Conservation (phyloP, 2,797 vertebrate species). For the Molothrus ater region DNA sequence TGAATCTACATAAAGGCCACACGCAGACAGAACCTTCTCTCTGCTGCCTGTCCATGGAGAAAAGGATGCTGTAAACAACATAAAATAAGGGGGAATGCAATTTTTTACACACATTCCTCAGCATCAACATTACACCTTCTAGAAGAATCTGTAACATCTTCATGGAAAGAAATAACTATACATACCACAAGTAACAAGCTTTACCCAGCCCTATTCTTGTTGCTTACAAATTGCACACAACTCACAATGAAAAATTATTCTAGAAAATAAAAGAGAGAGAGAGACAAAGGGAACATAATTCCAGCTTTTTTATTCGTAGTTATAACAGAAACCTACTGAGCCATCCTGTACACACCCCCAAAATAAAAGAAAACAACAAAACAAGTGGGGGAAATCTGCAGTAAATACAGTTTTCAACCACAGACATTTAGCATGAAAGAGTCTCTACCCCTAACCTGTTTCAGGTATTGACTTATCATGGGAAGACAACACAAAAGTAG, state of each 20-base stretch:
- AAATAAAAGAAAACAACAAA: neutral
- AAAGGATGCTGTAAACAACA: neutral
- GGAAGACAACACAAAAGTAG: neutral
- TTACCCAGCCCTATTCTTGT: neutral
- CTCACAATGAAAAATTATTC: neutral
- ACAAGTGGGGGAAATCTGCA: rapidly evolving
- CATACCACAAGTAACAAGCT: neutral
- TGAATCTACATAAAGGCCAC: neutral
- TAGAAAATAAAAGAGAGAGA: neutral
- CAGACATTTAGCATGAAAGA: neutral
- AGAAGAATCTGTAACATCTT: neutral
- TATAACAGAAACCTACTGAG: neutral
- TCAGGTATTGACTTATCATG: neutral
- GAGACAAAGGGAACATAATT: neutral
- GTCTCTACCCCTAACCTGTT: neutral
- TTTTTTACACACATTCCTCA: neutral
- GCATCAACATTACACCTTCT: neutral
- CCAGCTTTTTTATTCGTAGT: neutral
- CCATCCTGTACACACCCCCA: neutral
- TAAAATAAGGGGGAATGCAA: neutral
- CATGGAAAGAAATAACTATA: neutral
- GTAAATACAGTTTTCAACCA: neutral
- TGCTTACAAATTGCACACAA: neutral
- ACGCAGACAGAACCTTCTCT: neutral
- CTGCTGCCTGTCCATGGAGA: neutral